Base-by-base conservation (phyloP, 2,113 vertebrate genomes). In the Erythrolamprus reginae region DNA sequence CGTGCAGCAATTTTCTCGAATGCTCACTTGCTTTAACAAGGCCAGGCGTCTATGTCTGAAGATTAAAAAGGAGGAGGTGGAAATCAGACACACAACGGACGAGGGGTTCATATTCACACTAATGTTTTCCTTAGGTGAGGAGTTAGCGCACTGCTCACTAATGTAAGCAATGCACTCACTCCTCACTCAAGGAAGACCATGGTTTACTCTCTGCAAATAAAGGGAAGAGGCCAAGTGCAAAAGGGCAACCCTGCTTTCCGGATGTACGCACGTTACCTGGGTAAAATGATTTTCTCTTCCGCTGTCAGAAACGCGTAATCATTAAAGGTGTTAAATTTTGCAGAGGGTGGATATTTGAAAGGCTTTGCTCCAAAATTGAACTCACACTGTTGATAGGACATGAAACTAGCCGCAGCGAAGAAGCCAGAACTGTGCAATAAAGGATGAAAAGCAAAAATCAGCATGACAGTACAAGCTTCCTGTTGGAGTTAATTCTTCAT, bases 321-420 rank as follows among this genome's bases (percentile, higher is more conserved):
- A 83, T 99, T 99, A 95, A 99, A 99, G 95, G 99, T 99, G 98
- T 98, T 99, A 95, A 99, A 99, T 96, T 99, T 99, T 93, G 98
- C 95, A 33, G 98, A 93, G 0, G 99, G 99, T 45, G 98, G 98
- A 95, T 99, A 98, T 95, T 98, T 99, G 97, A 99, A 99, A 93
- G 99, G 98, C 94, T 98, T 99, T 96, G 98, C 98, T 96, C 99
- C 99, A 28, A 99, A 99, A 97, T 99, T 99, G 95, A 99, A 99
- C 97, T 99, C 98, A 82, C 99, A 99, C 93, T 99, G 99, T 95
- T 99, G 99, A 95, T 99, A 99, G 21, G 99, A 99, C 99, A 99
- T 99, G 95, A 99, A 99, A 97, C 99, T 99, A 89, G 99, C 99
- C 90, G 99, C 99, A 33, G 99, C 99, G 94, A 99, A 99, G 96